These are phyloP conservation scores for Macquaria ambigua DNA, from an alignment of 2,113 vertebrate species.

Conservation along the genomic window DNA sequence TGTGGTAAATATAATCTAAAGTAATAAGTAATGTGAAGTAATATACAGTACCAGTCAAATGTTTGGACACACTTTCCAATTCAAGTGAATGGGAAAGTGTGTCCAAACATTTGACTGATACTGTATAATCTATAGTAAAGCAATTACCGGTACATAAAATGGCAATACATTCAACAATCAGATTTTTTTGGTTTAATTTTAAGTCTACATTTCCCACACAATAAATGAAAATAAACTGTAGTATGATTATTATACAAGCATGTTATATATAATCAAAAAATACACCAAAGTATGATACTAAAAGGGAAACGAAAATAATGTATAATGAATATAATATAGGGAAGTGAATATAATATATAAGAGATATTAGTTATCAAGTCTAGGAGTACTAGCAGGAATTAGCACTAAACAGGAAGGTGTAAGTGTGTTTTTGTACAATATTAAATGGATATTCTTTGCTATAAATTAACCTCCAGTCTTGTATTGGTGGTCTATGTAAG, in stretches of 20 bases:
- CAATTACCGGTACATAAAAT: no score
- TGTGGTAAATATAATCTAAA: no score
- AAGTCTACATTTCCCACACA: no score
- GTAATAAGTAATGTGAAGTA: no score
- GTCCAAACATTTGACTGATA: no score
- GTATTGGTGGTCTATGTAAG: not conserved
- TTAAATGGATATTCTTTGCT: not conserved
- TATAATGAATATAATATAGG: not conserved
- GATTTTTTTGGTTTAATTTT: no score
- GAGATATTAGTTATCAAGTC: not conserved
- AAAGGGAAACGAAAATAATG: not conserved
- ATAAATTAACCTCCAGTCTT: not conserved
- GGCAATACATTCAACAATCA: no score
- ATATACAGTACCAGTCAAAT: no score
- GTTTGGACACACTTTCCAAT: no score
- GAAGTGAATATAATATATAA: not conserved
- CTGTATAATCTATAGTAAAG: no score
- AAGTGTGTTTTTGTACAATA: not conserved
- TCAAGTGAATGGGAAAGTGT: no score
- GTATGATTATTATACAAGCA: not conserved
- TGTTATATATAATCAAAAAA: not conserved
- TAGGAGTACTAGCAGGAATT: not conserved
- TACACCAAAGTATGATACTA: not conserved
- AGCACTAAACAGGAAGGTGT: not conserved
- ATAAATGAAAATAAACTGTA: no score